phyloP scores from a whole-genome alignment of 1,140 invertebrate species.

The Ceratina calcarata region DNA sequence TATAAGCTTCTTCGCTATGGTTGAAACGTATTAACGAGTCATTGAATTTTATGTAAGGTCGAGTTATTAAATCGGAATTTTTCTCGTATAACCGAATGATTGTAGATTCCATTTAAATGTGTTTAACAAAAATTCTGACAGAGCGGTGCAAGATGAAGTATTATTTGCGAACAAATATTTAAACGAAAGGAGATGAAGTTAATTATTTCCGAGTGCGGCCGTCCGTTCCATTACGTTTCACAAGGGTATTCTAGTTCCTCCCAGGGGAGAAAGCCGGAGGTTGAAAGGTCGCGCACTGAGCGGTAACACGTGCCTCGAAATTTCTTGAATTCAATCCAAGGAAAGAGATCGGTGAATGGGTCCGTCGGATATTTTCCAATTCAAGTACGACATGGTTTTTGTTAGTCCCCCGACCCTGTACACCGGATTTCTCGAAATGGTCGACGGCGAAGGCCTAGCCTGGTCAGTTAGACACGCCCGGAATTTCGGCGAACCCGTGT shows the following conservation, averaged over 20 bases:
- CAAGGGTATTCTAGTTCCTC: background rate
- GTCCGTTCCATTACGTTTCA: slow-evolving; percentile 7
- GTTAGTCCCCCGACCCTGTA: slow-evolving; percentile 24
- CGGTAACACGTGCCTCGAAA: background rate
- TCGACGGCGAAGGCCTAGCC: slow-evolving; percentile 31
- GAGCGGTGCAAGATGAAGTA: background rate
- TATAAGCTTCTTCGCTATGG: too few relatives aligned
- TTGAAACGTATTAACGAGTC: background rate
- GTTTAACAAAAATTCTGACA: background rate
- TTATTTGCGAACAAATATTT: slow-evolving; percentile 30
- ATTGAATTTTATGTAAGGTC: background rate
- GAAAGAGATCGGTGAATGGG: slow-evolving; percentile 14
- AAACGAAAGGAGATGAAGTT: slow-evolving; percentile 24
- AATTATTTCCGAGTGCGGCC: slow-evolving; percentile 20
- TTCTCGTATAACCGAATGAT: too few relatives aligned
- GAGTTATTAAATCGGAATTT: too few relatives aligned
- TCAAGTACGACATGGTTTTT: slow-evolving; percentile 6
- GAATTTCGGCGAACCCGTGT: slow-evolving; percentile 56
- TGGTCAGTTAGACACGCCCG: slow-evolving; percentile 38
- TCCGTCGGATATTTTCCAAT: slow-evolving; percentile 26
- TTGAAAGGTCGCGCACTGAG: slow-evolving; percentile 2
- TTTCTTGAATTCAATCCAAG: slow-evolving; percentile 6
- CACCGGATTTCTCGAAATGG: slow-evolving; percentile 49
- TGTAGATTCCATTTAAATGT: background rate
- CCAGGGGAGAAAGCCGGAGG: background rate